Conservation (phyloP, 2,113 vertebrate genomes). For the Corythornis vintsioides region DNA sequence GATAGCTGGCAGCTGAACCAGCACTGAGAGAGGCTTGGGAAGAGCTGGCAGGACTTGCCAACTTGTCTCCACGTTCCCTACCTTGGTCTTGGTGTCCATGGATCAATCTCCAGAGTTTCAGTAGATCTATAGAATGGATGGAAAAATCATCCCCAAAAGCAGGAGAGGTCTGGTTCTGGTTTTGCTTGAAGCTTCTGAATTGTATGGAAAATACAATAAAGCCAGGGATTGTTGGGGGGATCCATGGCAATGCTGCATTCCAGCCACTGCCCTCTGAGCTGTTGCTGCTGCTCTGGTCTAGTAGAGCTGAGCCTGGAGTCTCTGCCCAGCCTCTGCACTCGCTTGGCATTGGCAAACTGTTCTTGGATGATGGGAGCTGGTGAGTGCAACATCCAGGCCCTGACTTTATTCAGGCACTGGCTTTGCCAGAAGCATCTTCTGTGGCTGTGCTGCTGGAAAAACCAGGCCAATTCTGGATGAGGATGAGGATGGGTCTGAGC, state of each 20-base stretch:
- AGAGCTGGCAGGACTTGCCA: background rate
- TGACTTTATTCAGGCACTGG: background rate
- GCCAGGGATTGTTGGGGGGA: background rate
- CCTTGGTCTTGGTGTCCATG: background rate
- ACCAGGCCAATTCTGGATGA: background rate
- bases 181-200: background rate
- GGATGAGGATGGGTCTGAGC: background rate
- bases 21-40: background rate
- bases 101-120: background rate
- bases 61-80: fast-evolving
- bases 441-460: fast-evolving
- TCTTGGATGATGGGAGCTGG: background rate
- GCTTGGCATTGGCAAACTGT: background rate
- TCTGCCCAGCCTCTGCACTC: background rate
- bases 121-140: background rate
- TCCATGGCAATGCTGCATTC: fast-evolving
- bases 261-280: fast-evolving
- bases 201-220: background rate
- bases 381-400: fast-evolving
- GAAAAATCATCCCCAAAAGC: background rate
- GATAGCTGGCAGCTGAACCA: fast-evolving
- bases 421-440: background rate
- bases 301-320: background rate
- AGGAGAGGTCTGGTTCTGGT: background rate
- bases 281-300: background rate